A percentile compares a stretch with the other conserved stretches of the same genome.
Conservation (phyloP, 2,888 invertebrate species). For the Cecidostiba fungosa region DNA sequence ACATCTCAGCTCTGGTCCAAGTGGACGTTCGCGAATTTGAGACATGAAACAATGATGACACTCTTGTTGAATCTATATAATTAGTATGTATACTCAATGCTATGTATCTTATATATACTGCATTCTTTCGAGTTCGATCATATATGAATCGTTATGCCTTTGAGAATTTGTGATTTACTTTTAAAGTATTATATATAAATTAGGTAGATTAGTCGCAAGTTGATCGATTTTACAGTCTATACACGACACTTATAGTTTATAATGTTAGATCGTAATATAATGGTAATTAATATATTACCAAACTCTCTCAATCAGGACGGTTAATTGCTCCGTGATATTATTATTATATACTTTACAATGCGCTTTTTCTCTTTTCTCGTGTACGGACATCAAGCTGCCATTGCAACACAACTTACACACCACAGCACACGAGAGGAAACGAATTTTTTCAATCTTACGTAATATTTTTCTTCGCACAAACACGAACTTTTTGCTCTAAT, state of each 20-base stretch:
- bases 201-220: constrained; percentile 14
- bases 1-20: neutral
- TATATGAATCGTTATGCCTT: constrained; percentile 44
- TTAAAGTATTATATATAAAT: constrained; percentile 19
- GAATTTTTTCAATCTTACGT: neutral
- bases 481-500: neutral
- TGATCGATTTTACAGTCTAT: constrained; percentile 26
- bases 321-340: neutral
- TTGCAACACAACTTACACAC: constrained; percentile 8
- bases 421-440: neutral
- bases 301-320: constrained; percentile 25
- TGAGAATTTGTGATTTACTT: constrained; percentile 50
- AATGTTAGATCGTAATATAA: constrained; percentile 18
- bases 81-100: neutral
- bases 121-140: constrained; percentile 13
- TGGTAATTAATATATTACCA: neutral
- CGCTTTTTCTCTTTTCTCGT: neutral
- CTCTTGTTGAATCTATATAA: constrained; percentile 19
- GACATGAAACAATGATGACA: neutral
- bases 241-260: neutral
- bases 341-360: neutral
- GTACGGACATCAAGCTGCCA: constrained; percentile 33
- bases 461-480: neutral
- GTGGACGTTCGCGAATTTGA: neutral
- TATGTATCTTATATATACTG: neutral